A percentile compares a stretch with the other conserved stretches of the same genome.
phyloP scores from a whole-genome alignment of 2,888 invertebrate species.

The Unio pictorum region DNA sequence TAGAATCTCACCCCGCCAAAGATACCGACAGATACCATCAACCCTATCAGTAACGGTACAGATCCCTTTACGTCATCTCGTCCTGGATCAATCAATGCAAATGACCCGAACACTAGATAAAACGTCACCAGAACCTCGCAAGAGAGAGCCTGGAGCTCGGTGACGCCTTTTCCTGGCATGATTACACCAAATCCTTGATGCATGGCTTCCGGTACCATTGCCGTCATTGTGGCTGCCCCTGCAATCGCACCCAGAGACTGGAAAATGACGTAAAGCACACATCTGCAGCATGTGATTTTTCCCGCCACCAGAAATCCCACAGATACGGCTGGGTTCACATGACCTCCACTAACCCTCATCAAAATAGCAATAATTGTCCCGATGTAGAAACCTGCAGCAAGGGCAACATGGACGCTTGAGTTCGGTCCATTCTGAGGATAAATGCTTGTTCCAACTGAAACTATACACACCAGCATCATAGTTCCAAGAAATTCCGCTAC shows the following conservation, averaged over 20 bases:
- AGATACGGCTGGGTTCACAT: conserved; percentile 55
- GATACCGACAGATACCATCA: conserved; percentile 50
- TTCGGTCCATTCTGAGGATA: conserved; percentile 10
- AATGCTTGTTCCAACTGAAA: conserved; percentile 30
- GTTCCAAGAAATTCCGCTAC: conserved; percentile 51
- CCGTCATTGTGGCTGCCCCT: conserved; percentile 35
- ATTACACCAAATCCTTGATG: conserved; percentile 43
- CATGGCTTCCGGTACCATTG: conserved; percentile 33
- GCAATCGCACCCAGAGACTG: conserved; percentile 44
- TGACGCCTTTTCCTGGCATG: conserved; percentile 34
- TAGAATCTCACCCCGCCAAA: conserved; percentile 46
- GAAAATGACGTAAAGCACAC: conserved; percentile 37
- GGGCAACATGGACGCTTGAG: conserved; percentile 28
- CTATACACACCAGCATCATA: conserved; percentile 39
- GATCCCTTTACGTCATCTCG: conserved; percentile 44
- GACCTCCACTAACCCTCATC: conserved; percentile 50
- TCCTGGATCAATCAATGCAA: conserved; percentile 43
- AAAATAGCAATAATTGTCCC: conserved; percentile 40
- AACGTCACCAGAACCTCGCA: conserved; percentile 49
- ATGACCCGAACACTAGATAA: conserved; percentile 40
- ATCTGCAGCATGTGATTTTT: conserved; percentile 27
- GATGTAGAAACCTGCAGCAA: conserved; percentile 49
- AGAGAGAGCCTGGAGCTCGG: conserved; percentile 39
- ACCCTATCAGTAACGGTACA: conserved; percentile 47
- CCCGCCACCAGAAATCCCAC: conserved; percentile 36